Base-by-base conservation (phyloP, 2,888 invertebrate species). In the Troides oblongomaculatus region DNA sequence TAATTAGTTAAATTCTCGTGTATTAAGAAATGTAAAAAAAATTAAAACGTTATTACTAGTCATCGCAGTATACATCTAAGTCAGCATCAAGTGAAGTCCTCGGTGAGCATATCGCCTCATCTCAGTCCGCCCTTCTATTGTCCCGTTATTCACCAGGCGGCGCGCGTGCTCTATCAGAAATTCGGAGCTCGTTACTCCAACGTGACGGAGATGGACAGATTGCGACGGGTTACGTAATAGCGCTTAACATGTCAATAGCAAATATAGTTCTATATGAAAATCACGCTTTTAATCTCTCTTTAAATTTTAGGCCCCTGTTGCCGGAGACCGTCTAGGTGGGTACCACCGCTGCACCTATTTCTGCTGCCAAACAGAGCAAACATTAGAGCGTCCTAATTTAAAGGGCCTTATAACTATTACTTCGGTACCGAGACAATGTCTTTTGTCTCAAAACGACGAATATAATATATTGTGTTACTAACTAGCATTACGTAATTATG, bases 81-180 rank as follows among this genome's bases (percentile, higher is more conserved):
- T 72, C 73, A 74, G 74, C 73, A 73, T 73, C 76, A 78, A 75
- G 73, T 77, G 59, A 68, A 68, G 68, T 68, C 36, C 50, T 68
- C 73, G 75, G 72, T 63, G 72, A 67, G 46, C 63, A 50, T 76
- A 76, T 77, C 75, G 57, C 60, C 66, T 71, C 72, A 75, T 78
- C 75, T 71, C 66, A 23, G 61, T 14, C 58, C 30, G 58, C 71
- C 67, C 30, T 64, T 70, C 81, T 78, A 86, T 89, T 86, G 88
- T 87, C 79, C 79, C 78, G 77, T 77, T 70, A 70, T 61, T 71
- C 73, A 65, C 74, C 72, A 76, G 46, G 46, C 46, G 46, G 46
- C 76, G 80, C 81, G 82, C 90, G 89, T 90, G 90, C 86, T 81
- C 80, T 88, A 90, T 90, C 88, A 79, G 75, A 75, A 74, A 81